These are phyloP conservation scores for Autographa pulchrina DNA, from an alignment of 2,888 invertebrate species.

Conservation along the genomic window DNA sequence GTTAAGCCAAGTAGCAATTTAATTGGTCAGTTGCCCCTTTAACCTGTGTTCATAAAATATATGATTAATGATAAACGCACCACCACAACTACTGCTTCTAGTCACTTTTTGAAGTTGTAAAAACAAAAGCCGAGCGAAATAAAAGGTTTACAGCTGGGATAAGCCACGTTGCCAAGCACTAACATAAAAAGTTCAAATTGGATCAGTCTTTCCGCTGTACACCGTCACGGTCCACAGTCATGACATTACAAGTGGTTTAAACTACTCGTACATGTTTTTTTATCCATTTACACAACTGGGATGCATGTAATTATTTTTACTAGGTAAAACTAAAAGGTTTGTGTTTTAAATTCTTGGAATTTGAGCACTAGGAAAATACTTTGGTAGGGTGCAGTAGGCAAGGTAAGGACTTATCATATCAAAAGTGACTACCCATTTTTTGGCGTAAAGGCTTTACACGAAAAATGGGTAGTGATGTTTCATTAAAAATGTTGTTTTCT, in stretches of 20 bases:
- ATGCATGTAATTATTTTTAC: background rate
- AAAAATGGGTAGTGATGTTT: too few species aligned
- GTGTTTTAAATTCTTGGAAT: too few species aligned
- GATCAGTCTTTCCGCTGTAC: background rate
- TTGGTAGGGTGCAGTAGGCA: too few species aligned
- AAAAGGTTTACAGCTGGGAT: conserved; percentile 4
- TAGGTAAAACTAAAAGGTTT: too few species aligned
- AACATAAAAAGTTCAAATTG: background rate
- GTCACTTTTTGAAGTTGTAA: background rate
- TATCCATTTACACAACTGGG: background rate
- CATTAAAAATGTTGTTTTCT: too few species aligned
- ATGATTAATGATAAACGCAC: background rate
- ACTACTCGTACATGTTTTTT: background rate
- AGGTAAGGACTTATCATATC: too few species aligned
- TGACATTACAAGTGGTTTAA: background rate
- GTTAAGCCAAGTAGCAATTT: too few species aligned
- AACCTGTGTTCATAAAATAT: too few species aligned
- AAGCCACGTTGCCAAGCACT: background rate
- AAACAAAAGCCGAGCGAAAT: background rate
- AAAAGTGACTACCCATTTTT: too few species aligned
- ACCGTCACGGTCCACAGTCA: background rate
- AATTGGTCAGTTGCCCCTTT: too few species aligned
- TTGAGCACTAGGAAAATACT: too few species aligned
- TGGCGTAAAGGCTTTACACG: too few species aligned
- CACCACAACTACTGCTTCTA: background rate